phyloP scores from a whole-genome alignment of 2,113 vertebrate genomes.

The Albula glossodonta region DNA sequence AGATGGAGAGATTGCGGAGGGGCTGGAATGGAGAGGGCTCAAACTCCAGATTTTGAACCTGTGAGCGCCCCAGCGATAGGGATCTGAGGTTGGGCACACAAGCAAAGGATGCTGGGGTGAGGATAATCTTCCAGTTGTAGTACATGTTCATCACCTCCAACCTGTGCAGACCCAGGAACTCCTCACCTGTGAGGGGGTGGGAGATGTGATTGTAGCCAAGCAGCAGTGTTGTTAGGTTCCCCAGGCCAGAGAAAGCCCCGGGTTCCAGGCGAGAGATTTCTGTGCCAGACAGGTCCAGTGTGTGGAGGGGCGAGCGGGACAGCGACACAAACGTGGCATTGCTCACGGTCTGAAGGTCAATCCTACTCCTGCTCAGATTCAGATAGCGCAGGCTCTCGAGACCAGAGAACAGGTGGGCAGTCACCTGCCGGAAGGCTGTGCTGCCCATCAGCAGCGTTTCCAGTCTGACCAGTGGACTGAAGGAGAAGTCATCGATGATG shows the following conservation, averaged over 20 bases:
- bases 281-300: constrained; percentile 81
- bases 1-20: constrained; percentile 74
- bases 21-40: constrained; percentile 80
- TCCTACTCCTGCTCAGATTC: constrained; percentile 72
- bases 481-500: constrained; percentile 79
- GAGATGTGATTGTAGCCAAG: constrained; percentile 84
- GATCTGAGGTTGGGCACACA: constrained; percentile 72
- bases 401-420: constrained; percentile 77
- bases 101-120: constrained; percentile 76
- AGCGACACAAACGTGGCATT: constrained; percentile 82
- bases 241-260: constrained; percentile 73
- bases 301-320: constrained; percentile 71
- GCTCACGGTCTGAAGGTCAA: constrained; percentile 69
- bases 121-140: constrained; percentile 72
- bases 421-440: constrained; percentile 68
- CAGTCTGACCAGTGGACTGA: constrained; percentile 73
- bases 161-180: constrained; percentile 80
- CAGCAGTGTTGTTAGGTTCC: constrained; percentile 73
- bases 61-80: constrained; percentile 78
- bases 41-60: constrained; percentile 62
- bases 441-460: constrained; percentile 77
- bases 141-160: constrained; percentile 79
- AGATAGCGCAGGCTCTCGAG: constrained; percentile 75
- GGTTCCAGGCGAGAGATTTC: constrained; percentile 67
- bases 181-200: constrained; percentile 79